phyloP scores from a whole-genome alignment of 2,888 invertebrate genomes.

The Drosophila rellima region DNA sequence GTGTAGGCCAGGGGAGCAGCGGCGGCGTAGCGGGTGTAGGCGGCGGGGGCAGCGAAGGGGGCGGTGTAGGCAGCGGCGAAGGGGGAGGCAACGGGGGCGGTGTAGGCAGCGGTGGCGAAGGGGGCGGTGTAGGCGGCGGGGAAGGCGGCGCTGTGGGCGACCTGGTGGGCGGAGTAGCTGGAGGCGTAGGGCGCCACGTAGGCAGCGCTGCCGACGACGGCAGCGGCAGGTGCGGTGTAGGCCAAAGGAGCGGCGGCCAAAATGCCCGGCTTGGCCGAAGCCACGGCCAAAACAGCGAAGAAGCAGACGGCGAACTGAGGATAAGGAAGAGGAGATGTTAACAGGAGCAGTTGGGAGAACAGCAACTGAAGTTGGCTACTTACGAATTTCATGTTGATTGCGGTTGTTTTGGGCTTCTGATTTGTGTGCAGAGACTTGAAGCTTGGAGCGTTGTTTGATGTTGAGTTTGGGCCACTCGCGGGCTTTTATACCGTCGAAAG shows the following conservation, averaged over 20 bases:
- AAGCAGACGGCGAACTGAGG: constrained; percentile 75
- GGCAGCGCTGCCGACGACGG: constrained; percentile 79
- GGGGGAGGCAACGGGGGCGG: constrained; percentile 51
- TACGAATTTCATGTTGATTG: constrained; percentile 76
- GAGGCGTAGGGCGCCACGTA: constrained; percentile 83
- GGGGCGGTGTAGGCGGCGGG: constrained; percentile 65
- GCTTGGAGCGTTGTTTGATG: constrained; percentile 70
- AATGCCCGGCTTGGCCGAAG: constrained; percentile 73
- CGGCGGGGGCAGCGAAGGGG: neutral
- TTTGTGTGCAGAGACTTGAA: constrained; percentile 60
- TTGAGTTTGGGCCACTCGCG: constrained; percentile 13
- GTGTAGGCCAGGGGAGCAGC: constrained; percentile 50
- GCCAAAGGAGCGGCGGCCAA: constrained; percentile 71
- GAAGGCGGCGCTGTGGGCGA: constrained; percentile 81
- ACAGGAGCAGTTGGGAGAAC: neutral
- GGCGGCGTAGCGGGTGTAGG: constrained; percentile 28
- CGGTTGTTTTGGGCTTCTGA: constrained; percentile 30
- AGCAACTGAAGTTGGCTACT: constrained; percentile 42
- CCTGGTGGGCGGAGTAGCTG: constrained; percentile 72
- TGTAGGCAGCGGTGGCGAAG: constrained; percentile 56
- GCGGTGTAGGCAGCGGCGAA: neutral
- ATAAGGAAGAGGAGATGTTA: neutral
- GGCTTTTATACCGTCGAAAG: constrained; percentile 56
- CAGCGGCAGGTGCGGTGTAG: constrained; percentile 75
- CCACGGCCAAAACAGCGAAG: constrained; percentile 78